Base-by-base conservation (phyloP, 2,888 invertebrate species). In the Drosophila quinaria region DNA sequence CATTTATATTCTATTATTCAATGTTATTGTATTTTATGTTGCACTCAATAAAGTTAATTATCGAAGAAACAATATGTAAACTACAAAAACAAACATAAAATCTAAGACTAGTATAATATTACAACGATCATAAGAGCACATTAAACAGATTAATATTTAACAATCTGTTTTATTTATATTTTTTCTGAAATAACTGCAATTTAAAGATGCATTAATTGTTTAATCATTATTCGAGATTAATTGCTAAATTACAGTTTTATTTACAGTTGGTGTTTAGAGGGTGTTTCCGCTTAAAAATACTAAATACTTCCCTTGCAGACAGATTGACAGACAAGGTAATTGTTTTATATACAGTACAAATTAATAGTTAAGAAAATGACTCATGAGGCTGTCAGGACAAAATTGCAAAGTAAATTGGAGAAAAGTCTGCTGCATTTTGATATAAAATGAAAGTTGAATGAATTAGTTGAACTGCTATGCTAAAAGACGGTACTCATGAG, bases 1-100 rank as follows among this genome's bases (percentile, higher is more conserved):
- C 19, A 50, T 50, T 50, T 50, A 33, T 35, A 6, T 33, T 49
- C 11, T 17, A 13, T 11, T 8, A 31, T 13, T 49, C n/a, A 47
- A 17, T 17, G 17, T 6, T 3, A 25, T 25, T 5, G 0, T 25
- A 25, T 25, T 25, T 25, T 25, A 6, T 25, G 25, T 25, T 25
- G 25, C 6, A 5, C 25, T 6, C 1, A 39, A 6, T 13, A n/a
- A 22, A 25, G 15, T 9, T 15, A 39, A 4, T 15, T 5, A n/a
- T 8, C 0, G 17, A 13, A 25, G 22, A 17, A 17, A 8, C 6
- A 6, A 4, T 2, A 6, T 4, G 5, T 4, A 1, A 44, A 22
- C 22, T 44, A 8, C 3, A 13, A 8, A 25, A 13, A n/a, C n/a
- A 22, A 22, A 8, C 10, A 41, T 10, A 42, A 42, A 11, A 19